phyloP scores from a whole-genome alignment of 2,797 vertebrate species.

The Hydrophis major region DNA sequence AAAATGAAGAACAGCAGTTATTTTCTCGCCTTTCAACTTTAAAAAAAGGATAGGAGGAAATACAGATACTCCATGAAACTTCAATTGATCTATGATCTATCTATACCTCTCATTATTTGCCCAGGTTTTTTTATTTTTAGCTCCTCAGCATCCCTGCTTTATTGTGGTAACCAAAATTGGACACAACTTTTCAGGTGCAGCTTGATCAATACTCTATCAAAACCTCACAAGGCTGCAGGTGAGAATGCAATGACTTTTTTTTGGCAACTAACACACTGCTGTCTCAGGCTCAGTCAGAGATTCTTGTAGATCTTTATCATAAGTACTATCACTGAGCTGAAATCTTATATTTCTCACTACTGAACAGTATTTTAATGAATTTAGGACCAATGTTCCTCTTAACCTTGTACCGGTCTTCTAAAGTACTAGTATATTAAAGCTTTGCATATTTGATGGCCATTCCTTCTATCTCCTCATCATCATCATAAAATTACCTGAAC shows the following conservation, averaged over 20 bases:
- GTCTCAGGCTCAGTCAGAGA: not conserved
- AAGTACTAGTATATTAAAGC: not conserved
- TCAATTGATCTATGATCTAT: not conserved
- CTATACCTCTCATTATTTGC: not conserved
- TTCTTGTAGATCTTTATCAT: not conserved
- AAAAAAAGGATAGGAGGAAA: not conserved
- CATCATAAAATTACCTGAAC: constrained; percentile 82
- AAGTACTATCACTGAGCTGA: not conserved
- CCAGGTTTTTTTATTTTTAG: not conserved
- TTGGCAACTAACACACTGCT: not conserved
- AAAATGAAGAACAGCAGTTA: not conserved
- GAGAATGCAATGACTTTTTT: not conserved
- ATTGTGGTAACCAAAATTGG: not conserved
- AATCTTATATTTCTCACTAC: not conserved
- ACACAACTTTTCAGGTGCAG: not conserved
- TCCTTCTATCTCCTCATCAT: not conserved
- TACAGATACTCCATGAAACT: not conserved
- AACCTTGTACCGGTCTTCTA: not conserved
- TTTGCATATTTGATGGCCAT: not conserved
- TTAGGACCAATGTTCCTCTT: not conserved
- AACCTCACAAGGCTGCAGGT: not conserved
- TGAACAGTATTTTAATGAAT: not conserved
- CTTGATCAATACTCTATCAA: not conserved
- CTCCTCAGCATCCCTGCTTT: not conserved
- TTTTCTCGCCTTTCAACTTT: not conserved